Base-by-base conservation (phyloP, 2,113 vertebrate genomes). In the Gambusia affinis region DNA sequence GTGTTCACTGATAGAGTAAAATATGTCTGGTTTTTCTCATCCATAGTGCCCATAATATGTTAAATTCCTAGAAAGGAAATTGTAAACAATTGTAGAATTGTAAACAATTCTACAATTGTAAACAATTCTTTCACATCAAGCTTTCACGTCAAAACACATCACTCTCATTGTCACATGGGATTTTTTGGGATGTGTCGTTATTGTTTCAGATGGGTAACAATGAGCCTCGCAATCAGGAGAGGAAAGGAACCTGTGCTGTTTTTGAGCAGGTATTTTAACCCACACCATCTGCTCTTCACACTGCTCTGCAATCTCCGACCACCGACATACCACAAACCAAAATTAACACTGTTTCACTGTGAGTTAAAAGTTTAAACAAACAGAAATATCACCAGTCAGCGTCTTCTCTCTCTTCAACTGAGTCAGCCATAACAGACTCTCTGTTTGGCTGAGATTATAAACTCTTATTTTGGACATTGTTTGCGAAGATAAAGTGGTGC, bases 361-460 rank as follows among this genome's bases (percentile, higher is more conserved):
- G 76, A 91, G 85, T 88, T 86, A 87, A 91, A 90, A 79, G 85
- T 92, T 93, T 94, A 93, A 92, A 91, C 91, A 93, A 94, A 93
- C 89, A 91, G 78, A 91, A 93, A 92, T 92, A 92, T 94, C 90
- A 91, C 72, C 78, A 90, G 91, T 93, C 92, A 92, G 92, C 92
- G 84, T 93, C 92, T 93, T 57, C 51, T 57, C 44, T 85, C 68
- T 80, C 76, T 69, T 71, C 68, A 83, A 75, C 78, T 44, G 74
- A 70, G 80, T 77, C 75, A 64, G 79, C 83, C 80, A 89, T 87
- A 89, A 86, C 81, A 78, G 87, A 85, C 31, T 71, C 85, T 84
- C 86, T 92, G 87, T 92, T 88, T 82, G 14, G 86, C 84, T 88
- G 71, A 82, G 84, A 87, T 88, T 75, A 85, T 81, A 91, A 88